Evolutionary conservation across 2,888 invertebrate species (phyloP), one percentile per base, ranked within the genome.

Genomic region (Parochlus steinenii): DNA sequence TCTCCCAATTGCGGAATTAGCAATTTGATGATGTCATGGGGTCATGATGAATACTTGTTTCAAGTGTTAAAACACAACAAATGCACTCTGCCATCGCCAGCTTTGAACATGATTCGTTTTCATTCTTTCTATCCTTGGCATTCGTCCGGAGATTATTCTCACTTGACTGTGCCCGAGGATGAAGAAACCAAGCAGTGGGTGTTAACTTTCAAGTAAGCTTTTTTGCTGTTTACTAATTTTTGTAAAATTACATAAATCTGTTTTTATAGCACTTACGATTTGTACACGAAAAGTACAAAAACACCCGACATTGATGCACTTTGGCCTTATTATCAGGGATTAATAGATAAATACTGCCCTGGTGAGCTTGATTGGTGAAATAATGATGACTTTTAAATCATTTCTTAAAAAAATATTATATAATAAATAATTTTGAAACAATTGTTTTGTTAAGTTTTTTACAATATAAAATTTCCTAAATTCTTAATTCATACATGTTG

Each of bases 51-150:
- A 58, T 92, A 90, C 52, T 61, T 93, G 48, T 92, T 87, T 61
- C 65, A 71, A 32, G 74, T 86, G 19, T 65, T 97, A 11, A 62
- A 71, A 31, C 89, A 95, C 56, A 83, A 85, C 55, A 75, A 76
- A 5, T 62, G 74, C 22, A 81, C 68, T 43, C 58, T 97, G 31
- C 95, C 95, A 0, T 71, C 78, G 39, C 68, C 83, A 48, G 92
- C 78, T 0, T 64, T 92, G 28, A 75, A 76, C 51, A 90, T 93
- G 65, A 87, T 97, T 53, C 74, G 90, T 45, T 97, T 75, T 56
- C 97, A 97, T 57, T 93, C 93, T 1, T 92, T 95, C 62, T 97
- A 97, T 56, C 97, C 97, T 1, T 95, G 95, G 90, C 95, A 97
- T 55, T 71, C 80, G 4, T 74, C 77, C 6, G 80, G 77, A 1